A percentile compares a stretch with the other conserved stretches of the same genome.
phyloP scores from a whole-genome alignment of 2,113 vertebrate species.

The Pycnonotus jocosus region DNA sequence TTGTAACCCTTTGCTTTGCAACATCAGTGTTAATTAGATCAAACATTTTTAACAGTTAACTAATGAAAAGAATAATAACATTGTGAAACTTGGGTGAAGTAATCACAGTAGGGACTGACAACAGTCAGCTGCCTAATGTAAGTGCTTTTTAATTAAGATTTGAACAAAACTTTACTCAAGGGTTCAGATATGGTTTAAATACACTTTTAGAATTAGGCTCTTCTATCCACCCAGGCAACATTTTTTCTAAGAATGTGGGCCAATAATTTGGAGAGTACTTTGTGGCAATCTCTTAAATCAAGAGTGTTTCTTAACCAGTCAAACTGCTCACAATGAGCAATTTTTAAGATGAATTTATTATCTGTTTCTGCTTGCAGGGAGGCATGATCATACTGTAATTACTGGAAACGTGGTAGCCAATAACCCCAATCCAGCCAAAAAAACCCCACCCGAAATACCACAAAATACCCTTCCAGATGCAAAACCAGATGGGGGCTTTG shows the following conservation, averaged over 20 bases:
- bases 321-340: not conserved
- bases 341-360: not conserved
- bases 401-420: not conserved
- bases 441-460: not conserved
- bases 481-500: not conserved
- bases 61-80: slow-evolving; percentile 45
- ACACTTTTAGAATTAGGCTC: not conserved
- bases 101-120: slow-evolving; percentile 21
- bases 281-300: slow-evolving; percentile 4
- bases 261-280: slow-evolving; percentile 7
- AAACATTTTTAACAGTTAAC: slow-evolving; percentile 26
- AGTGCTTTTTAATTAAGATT: slow-evolving; percentile 58
- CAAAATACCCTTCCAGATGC: not conserved
- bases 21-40: slow-evolving; percentile 28
- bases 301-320: slow-evolving; percentile 1
- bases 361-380: not conserved
- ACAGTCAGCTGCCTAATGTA: not conserved
- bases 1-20: slow-evolving; percentile 2
- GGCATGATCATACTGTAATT: not conserved
- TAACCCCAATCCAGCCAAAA: not conserved
- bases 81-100: slow-evolving; percentile 48
- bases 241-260: not conserved
- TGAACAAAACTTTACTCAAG: slow-evolving; percentile 45
- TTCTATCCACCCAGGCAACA: not conserved
- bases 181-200: slow-evolving; percentile 33